Base-by-base conservation (phyloP, 2,797 vertebrate genomes). In the Agapornis canus region DNA sequence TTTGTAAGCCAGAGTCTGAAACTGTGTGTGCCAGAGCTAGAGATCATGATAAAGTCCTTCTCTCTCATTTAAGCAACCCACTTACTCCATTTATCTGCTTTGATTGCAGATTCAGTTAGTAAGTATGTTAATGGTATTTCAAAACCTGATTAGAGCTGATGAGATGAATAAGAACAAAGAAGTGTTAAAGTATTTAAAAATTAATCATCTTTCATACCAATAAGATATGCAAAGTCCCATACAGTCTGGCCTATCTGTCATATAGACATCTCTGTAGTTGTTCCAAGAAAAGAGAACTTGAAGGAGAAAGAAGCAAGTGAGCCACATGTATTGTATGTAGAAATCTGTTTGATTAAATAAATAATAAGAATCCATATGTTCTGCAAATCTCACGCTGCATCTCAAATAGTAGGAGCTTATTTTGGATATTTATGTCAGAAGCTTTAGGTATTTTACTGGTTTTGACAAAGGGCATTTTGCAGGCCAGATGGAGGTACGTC, bases 161-260 rank as follows among this genome's bases (percentile, higher is more conserved):
- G 71, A 93, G 59, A 66, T 64, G 56, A 73, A 64, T n/a, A 49
- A 68, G 37, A 87, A 75, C 60, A 82, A 80, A 92, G 68, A 69
- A 54, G 49, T 45, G 26, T 87, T 52, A 20, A 81, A 72, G 39
- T 65, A 60, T 52, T 79, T 82, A 11, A 60, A 93, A 89, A 86
- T 70, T 0, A 79, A 39, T 93, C 32, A 71, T 49, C 73, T 84
- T 86, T 90, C 61, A 40, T 16, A 54, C 37, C 70, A 89, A 2
- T 73, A 87, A 82, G 40, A 42, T 82, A 73, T 29, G 42, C 45
- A 54, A 92, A 84, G 64, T 43, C 51, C 13, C 0, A 2, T 82
- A 42, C 17, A 64, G 13, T 78, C 83, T 82, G 37, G 40, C 59
- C 82, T 37, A 15, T 37, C 56, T 92, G 71, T 73, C 75, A 31